These are phyloP conservation scores for Paramormyrops kingsleyae DNA, from an alignment of 2,113 vertebrate genomes.

Conservation along the genomic window DNA sequence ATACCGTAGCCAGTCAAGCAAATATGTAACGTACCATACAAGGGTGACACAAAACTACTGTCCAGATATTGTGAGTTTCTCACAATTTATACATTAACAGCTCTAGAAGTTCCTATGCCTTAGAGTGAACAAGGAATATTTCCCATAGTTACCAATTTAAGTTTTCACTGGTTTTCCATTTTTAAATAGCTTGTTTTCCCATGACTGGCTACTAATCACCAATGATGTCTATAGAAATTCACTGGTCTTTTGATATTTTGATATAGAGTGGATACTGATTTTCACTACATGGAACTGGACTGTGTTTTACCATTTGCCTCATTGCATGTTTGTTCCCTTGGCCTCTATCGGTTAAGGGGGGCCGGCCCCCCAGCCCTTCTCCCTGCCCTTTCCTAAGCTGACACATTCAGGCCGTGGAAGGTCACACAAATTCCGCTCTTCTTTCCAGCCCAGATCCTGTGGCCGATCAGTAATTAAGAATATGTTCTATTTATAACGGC, in stretches of 20 bases:
- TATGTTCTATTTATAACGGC: not conserved
- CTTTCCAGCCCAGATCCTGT: not conserved
- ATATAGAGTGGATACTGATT: not conserved
- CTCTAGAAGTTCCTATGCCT: not conserved
- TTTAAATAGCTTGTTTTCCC: not conserved
- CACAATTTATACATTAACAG: not conserved
- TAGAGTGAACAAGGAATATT: not conserved
- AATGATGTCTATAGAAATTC: not conserved
- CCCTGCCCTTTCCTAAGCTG: not conserved
- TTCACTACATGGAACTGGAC: not conserved
- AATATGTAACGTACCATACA: not conserved
- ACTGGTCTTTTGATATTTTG: not conserved
- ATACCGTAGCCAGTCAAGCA: not conserved
- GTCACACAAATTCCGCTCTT: not conserved
- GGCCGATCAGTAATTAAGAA: not conserved
- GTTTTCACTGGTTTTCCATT: not conserved
- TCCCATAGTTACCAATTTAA: not conserved
- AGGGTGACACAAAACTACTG: not conserved
- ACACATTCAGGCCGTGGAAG: not conserved
- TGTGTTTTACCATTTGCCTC: not conserved
- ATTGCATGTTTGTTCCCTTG: not conserved
- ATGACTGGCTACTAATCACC: not conserved
- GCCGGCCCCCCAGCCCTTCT: not conserved
- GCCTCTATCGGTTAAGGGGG: not conserved
- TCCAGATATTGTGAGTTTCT: not conserved